phyloP scores from a whole-genome alignment of 2,888 invertebrate species.

The Ennomos erosarius region DNA sequence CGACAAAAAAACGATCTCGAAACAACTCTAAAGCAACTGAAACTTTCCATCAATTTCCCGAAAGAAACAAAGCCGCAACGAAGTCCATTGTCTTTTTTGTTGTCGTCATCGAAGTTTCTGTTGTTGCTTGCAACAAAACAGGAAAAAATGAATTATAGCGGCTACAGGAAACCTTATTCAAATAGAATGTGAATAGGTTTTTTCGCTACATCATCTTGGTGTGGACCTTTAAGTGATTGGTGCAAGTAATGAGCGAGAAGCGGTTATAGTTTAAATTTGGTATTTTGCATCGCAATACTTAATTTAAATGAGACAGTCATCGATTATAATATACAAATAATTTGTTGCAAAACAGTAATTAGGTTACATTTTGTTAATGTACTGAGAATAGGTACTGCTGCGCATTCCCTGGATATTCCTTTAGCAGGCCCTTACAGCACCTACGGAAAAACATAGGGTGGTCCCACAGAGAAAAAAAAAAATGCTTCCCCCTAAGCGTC shows the following conservation, averaged over 20 bases:
- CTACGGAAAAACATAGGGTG: no score
- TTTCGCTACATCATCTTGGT: constrained; percentile 32
- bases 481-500: no score
- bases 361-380: no score
- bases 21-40: not conserved
- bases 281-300: no score
- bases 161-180: constrained; percentile 28
- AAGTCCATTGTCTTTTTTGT: constrained; percentile 8
- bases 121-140: constrained; percentile 23
- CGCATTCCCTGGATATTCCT: no score
- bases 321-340: no score
- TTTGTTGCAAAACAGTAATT: no score
- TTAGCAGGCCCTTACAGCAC: no score
- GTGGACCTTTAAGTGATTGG: constrained; percentile 22
- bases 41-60: constrained; percentile 17
- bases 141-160: constrained; percentile 25
- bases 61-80: constrained; percentile 12
- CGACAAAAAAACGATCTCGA: not conserved
- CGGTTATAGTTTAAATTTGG: constrained; percentile 17
- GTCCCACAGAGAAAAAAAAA: no score
- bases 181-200: constrained; percentile 29
- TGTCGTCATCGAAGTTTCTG: constrained; percentile 19
- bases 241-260: constrained; percentile 21
- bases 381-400: no score
- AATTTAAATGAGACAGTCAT: no score